A percentile compares a stretch with the other conserved stretches of the same genome.
Evolutionary conservation across 2,888 invertebrate genomes (phyloP).

Genomic region (Leucoma salicis): DNA sequence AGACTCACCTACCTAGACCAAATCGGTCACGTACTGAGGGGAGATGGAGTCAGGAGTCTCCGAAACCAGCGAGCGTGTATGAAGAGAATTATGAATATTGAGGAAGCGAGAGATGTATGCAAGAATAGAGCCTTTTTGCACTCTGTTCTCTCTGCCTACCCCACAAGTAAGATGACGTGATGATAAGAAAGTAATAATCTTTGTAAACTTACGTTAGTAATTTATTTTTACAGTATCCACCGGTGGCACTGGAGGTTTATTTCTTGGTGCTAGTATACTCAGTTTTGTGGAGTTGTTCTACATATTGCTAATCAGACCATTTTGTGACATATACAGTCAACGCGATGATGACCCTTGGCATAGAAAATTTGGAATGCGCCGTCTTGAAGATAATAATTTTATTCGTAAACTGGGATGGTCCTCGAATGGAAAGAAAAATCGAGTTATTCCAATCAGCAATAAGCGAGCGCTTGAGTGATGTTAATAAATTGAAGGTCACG

Average conservation of each 20-base stretch:
- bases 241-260: conserved; percentile 85
- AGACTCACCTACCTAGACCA: no score
- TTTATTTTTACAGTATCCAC: conserved; percentile 78
- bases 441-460: conserved; percentile 8
- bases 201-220: not conserved
- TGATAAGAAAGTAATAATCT: no score
- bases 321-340: conserved; percentile 70
- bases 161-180: no score
- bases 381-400: conserved; percentile 60
- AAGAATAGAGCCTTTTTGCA: no score
- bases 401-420: conserved; percentile 47
- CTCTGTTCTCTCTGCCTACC: no score
- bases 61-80: no score
- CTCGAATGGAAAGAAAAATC: conserved; percentile 51
- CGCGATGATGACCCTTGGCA: conserved; percentile 71
- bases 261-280: conserved; percentile 85
- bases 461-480: conserved; percentile 10
- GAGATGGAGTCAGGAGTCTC: no score
- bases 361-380: conserved; percentile 57
- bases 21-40: no score
- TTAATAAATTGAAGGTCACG: no score
- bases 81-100: no score
- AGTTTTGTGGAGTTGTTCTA: conserved; percentile 85
- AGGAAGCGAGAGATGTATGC: no score
- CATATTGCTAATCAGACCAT: conserved; percentile 75